Evolutionary conservation across 1,140 invertebrate genomes (phyloP).

Genomic region (Drosophila leontia): DNA sequence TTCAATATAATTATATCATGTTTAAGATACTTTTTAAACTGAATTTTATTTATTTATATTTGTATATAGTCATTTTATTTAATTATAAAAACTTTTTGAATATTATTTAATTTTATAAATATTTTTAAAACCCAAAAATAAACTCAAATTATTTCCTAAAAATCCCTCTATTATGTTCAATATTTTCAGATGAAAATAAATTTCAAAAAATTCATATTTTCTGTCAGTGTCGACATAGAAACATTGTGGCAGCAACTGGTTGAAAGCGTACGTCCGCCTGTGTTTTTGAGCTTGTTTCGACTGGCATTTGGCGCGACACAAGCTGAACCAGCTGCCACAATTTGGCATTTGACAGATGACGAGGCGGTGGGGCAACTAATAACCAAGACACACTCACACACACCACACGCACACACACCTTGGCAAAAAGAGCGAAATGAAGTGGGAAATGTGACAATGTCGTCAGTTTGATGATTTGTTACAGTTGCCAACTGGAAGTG

Average conservation of each 20-base stretch:
- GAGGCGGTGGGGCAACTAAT: conserved; percentile 64
- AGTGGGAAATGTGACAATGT: conserved; percentile 49
- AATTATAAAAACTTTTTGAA: too few relatives aligned
- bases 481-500: conserved; percentile 29
- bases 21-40: too few relatives aligned
- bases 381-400: conserved; percentile 14
- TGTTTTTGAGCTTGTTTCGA: conserved; percentile 34
- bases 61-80: too few relatives aligned
- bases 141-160: too few relatives aligned
- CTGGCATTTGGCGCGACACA: conserved; percentile 54
- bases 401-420: background rate
- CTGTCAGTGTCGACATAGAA: background rate
- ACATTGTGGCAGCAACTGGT: conserved; percentile 61
- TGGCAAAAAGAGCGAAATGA: conserved; percentile 31
- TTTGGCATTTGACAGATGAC: conserved; percentile 72
- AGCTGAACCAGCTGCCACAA: conserved; percentile 53
- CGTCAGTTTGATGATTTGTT: conserved; percentile 63
- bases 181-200: background rate
- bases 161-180: too few relatives aligned
- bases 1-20: too few relatives aligned
- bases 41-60: too few relatives aligned
- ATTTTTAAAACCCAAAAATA: too few relatives aligned
- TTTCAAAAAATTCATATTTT: background rate
- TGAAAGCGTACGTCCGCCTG: conserved; percentile 21
- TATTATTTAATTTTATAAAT: too few relatives aligned